These are phyloP conservation scores for Oscheius myriophilus DNA, from an alignment of 2,888 invertebrate genomes.

Conservation along the genomic window DNA sequence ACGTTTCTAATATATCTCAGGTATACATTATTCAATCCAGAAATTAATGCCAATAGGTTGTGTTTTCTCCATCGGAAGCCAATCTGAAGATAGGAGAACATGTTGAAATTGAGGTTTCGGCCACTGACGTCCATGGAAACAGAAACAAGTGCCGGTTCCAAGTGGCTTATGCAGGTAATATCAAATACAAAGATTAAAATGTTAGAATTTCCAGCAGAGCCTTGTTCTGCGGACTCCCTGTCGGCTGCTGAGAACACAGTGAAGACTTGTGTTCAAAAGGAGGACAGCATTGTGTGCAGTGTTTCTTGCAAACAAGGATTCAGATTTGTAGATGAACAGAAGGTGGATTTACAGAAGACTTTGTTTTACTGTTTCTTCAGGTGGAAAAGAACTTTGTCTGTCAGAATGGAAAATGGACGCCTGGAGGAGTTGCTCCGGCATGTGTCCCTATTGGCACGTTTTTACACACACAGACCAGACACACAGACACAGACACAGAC, in stretches of 20 bases:
- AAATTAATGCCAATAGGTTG: slow-evolving; percentile 37
- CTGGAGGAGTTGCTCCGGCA: slow-evolving; percentile 88
- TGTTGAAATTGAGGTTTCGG: slow-evolving; percentile 58
- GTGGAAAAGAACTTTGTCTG: slow-evolving; percentile 49
- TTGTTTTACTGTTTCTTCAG: slow-evolving; percentile 10
- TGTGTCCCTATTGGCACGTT: slow-evolving; percentile 88
- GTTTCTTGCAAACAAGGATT: slow-evolving; percentile 65
- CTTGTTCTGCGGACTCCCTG: slow-evolving; percentile 91
- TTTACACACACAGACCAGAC: not conserved
- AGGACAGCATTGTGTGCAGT: slow-evolving; percentile 76
- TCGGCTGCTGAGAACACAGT: slow-evolving; percentile 85
- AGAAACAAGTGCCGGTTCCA: slow-evolving; percentile 69
- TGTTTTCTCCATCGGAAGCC: slow-evolving; percentile 62
- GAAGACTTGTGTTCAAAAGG: slow-evolving; percentile 75
- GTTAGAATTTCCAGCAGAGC: slow-evolving; percentile 59
- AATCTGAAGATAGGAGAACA: slow-evolving; percentile 50
- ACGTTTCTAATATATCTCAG: slow-evolving; percentile 68
- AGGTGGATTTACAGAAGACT: slow-evolving; percentile 25
- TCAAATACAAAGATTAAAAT: not conserved
- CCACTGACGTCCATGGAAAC: slow-evolving; percentile 67
- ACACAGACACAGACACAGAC: not conserved
- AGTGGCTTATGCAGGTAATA: slow-evolving; percentile 63
- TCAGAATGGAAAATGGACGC: slow-evolving; percentile 81
- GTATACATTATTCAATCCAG: slow-evolving; percentile 12
- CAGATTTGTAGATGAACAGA: slow-evolving; percentile 61